Evolutionary conservation across 1,140 invertebrate species (phyloP).

Genomic region (Pseudomyrmex dendroicus): DNA sequence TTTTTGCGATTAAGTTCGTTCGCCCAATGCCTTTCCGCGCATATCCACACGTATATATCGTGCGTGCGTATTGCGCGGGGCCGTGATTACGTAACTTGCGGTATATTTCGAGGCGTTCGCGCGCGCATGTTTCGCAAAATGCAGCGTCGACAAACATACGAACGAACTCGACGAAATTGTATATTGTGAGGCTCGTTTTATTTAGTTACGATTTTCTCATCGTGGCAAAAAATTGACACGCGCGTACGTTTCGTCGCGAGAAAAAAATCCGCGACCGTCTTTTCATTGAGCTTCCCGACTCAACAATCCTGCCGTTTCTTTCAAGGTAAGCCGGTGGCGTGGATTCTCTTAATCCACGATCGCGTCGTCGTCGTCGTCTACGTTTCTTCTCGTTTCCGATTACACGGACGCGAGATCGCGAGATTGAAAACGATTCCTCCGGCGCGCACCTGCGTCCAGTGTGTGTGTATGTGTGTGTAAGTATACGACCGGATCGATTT

Average conservation of each 20-base stretch:
- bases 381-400: slow-evolving; percentile 67
- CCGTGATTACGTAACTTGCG: slow-evolving; percentile 8
- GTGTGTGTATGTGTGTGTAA: no score
- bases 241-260: not conserved
- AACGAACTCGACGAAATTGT: not conserved
- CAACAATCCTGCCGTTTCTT: not conserved
- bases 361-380: slow-evolving; percentile 44
- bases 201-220: not conserved
- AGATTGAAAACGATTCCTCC: slow-evolving; percentile 59
- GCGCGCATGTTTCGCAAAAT: not conserved
- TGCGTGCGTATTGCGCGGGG: not conserved
- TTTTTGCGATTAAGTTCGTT: no score
- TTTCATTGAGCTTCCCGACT: slow-evolving; percentile 35
- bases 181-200: not conserved
- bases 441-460: slow-evolving; percentile 1
- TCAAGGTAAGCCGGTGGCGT: slow-evolving; percentile 65
- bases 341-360: slow-evolving; percentile 36
- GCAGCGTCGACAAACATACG: not conserved
- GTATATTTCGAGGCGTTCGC: not conserved
- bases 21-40: not conserved
- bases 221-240: not conserved
- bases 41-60: not conserved
- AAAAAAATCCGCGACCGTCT: not conserved
- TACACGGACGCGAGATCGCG: slow-evolving; percentile 53
- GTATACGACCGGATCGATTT: slow-evolving; percentile 16